These are phyloP conservation scores for Epinephelus fuscoguttatus DNA, from an alignment of 2,113 vertebrate species.

Conservation along the genomic window DNA sequence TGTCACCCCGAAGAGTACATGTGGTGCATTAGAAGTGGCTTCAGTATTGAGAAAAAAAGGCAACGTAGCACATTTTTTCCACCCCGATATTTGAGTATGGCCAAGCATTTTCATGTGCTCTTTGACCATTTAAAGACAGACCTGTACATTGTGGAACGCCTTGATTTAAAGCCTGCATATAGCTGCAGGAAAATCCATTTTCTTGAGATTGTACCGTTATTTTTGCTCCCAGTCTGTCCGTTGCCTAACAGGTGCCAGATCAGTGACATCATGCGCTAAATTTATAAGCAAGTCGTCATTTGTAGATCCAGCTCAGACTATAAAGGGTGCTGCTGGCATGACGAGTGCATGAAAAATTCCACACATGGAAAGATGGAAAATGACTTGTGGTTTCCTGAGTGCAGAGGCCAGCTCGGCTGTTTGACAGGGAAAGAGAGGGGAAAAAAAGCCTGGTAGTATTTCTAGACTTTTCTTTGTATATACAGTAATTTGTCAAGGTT, in stretches of 20 bases:
- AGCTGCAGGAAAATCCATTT: slow-evolving; percentile 49
- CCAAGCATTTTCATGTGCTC: slow-evolving; percentile 31
- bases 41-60: slow-evolving; percentile 11
- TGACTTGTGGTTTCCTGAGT: slow-evolving; percentile 83
- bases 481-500: slow-evolving; percentile 75
- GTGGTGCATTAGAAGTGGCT: slow-evolving; percentile 24
- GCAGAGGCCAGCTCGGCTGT: slow-evolving; percentile 73
- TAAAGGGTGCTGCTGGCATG: slow-evolving; percentile 76
- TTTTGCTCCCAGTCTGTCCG: slow-evolving; percentile 33
- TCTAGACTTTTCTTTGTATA: slow-evolving; percentile 68
- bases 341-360: slow-evolving; percentile 81
- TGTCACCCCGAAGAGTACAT: background rate
- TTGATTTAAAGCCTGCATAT: slow-evolving; percentile 19
- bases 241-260: slow-evolving; percentile 63
- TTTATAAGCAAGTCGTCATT: slow-evolving; percentile 74
- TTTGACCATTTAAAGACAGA: slow-evolving; percentile 20
- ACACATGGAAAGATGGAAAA: slow-evolving; percentile 85
- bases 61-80: slow-evolving; percentile 33
- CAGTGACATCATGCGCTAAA: slow-evolving; percentile 82
- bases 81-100: slow-evolving; percentile 4
- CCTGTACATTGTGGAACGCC: slow-evolving; percentile 24
- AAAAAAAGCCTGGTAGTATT: slow-evolving; percentile 53
- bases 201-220: slow-evolving; percentile 16
- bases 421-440: slow-evolving; percentile 55
- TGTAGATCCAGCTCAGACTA: slow-evolving; percentile 65